These are phyloP conservation scores for Dolichopus griseipennis DNA, from an alignment of 2,888 invertebrate genomes.

Conservation along the genomic window DNA sequence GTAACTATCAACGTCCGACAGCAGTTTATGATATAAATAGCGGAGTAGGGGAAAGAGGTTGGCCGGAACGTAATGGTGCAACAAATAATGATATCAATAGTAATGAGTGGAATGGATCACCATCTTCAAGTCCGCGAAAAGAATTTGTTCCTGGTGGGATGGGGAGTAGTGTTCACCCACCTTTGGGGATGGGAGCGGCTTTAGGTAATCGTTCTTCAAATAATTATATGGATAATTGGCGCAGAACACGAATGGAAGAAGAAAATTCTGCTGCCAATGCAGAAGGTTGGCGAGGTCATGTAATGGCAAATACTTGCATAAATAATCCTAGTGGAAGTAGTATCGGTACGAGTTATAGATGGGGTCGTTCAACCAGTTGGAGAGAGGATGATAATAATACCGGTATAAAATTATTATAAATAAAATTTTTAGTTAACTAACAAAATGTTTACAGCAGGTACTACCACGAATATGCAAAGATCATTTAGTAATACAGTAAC, in stretches of 20 bases:
- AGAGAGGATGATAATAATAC: conserved; percentile 34
- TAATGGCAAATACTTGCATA: neutral
- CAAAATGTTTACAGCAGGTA: neutral
- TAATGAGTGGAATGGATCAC: conserved; percentile 37
- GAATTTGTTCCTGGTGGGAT: conserved; percentile 28
- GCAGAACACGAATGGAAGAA: conserved; percentile 37
- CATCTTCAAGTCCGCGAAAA: conserved; percentile 39
- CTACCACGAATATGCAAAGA: neutral
- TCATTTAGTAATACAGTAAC: neutral
- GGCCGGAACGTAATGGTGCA: conserved; percentile 39
- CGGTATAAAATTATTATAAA: neutral
- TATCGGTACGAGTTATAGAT: conserved; percentile 29
- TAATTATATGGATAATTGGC: conserved; percentile 40
- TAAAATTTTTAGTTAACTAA: too few species aligned
- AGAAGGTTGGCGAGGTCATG: conserved; percentile 25
- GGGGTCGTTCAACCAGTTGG: conserved; percentile 42
- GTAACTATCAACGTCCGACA: conserved; percentile 33
- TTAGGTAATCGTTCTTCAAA: conserved; percentile 19
- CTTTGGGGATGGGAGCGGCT: conserved; percentile 13
- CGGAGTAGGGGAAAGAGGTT: conserved; percentile 31
- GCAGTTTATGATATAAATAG: conserved; percentile 37
- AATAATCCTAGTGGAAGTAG: neutral
- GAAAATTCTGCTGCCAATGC: conserved; percentile 28
- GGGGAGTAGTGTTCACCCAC: neutral
- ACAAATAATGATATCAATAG: conserved; percentile 26